Evolutionary conservation across 2,888 invertebrate genomes (phyloP), one percentile per base, ranked within the genome.

Genomic region (Megastigmus dorsalis): DNA sequence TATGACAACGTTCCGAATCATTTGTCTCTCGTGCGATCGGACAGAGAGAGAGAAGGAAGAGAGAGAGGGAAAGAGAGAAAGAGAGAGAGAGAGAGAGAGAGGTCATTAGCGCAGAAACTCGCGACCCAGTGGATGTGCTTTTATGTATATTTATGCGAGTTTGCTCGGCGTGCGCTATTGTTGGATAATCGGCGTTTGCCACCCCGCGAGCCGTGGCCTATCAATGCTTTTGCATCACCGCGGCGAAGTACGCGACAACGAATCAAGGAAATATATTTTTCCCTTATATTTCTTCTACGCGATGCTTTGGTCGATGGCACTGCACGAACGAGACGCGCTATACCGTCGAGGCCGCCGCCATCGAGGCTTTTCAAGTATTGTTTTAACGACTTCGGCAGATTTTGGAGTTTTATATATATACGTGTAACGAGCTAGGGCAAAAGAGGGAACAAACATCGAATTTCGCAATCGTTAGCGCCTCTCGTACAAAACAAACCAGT

Each of bases 1-100:
- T 57, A 41, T 52, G 69, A 69, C 60, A 69, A 65, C 23, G 26
- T 57, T 63, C 20, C 45, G 66, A 60, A 70, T 74, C 70, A 74
- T 74, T 74, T 70, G 65, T 74, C 63, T 74, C 23, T n/a, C 28
- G 13, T n/a, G 28, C 48, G 38, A 36, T 33, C 36, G 36, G 10
- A 18, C 54, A 9, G 26, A 36, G 18, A 43, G 33, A 41, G 18
- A 33, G 28, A 57, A 23, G 55, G 41, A 36, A 41, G 10, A 28
- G 36, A 52, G 54, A 54, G 30, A 30, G 10, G 0, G n/a, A n/a
- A n/a, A n/a, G 48, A 9, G 26, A 36, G 18, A 43, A 20, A 41
- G 18, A 33, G 28, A 57, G 13, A 41, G 10, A 28, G 36, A 52
- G 54, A 54, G 30, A 30, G 10, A 0, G n/a, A 62, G 45, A 59